Percentiles rank a stretch among this genome's conserved stretches.
phyloP scores from a whole-genome alignment of 2,113 vertebrate genomes.

The Trochalopteron elliotii region DNA sequence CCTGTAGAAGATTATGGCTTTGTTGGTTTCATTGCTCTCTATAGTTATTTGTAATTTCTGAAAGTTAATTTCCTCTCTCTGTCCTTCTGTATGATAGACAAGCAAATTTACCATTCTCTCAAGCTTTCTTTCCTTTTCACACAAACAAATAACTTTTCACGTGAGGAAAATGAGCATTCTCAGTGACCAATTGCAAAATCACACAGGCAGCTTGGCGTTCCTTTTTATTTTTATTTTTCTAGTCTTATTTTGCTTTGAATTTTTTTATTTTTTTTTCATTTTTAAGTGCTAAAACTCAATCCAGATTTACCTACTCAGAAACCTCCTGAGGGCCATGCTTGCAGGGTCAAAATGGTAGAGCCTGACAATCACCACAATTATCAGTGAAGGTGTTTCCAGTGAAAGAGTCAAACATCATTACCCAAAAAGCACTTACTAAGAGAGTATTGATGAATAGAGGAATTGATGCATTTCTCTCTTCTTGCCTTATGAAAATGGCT shows the following conservation, averaged over 20 bases:
- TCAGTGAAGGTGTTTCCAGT: not conserved
- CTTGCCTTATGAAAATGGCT: not conserved
- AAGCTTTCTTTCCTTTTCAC: not conserved
- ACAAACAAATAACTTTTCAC: not conserved
- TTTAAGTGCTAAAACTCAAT: not conserved
- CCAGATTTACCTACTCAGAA: not conserved
- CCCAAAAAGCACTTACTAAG: not conserved
- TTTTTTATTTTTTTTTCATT: not conserved
- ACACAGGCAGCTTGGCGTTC: not conserved
- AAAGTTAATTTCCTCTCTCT: not conserved
- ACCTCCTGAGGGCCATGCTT: not conserved
- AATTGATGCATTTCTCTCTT: not conserved
- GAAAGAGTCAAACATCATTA: not conserved
- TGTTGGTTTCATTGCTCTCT: not conserved
- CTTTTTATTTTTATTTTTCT: not conserved
- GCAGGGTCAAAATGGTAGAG: not conserved
- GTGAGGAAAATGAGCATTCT: not conserved
- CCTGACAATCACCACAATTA: not conserved
- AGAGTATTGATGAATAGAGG: not conserved
- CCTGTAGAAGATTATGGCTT: not conserved
- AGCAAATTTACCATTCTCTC: not conserved
- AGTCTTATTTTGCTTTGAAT: not conserved
- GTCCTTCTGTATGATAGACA: not conserved
- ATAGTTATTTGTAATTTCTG: not conserved
- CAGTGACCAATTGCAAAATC: not conserved